These are phyloP conservation scores for Drosophila ficusphila DNA, from an alignment of 1,140 invertebrate genomes.

Conservation along the genomic window DNA sequence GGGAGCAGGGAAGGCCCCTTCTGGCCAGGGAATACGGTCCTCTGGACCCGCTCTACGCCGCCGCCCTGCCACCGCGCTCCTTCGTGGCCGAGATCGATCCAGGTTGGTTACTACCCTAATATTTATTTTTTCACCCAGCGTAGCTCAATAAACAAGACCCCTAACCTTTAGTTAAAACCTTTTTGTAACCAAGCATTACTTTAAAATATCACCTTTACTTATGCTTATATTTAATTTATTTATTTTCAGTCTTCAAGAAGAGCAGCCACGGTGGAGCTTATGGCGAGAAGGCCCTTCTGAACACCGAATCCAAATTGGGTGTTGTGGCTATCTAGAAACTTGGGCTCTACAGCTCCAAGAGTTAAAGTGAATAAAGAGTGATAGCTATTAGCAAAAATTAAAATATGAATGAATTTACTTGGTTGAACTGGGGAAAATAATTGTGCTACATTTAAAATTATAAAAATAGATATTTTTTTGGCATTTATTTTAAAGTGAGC, in stretches of 20 bases:
- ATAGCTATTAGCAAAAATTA: slow-evolving; percentile 56
- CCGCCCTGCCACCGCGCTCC: slow-evolving; percentile 72
- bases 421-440: not conserved
- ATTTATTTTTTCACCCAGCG: no score
- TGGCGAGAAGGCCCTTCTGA: slow-evolving; percentile 41
- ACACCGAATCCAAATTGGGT: slow-evolving; percentile 60
- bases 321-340: slow-evolving; percentile 55
- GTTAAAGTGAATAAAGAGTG: slow-evolving; percentile 77
- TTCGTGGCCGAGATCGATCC: slow-evolving; percentile 79
- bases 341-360: slow-evolving; percentile 31
- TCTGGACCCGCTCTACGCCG: slow-evolving; percentile 69
- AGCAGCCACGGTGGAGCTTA: slow-evolving; percentile 61
- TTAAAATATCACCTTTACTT: slow-evolving; percentile 18
- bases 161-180: no score
- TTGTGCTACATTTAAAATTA: not conserved
- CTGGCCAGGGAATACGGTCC: slow-evolving; percentile 61
- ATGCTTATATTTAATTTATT: not conserved
- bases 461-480: no score
- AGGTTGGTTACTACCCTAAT: slow-evolving; percentile 41
- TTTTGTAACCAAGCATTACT: no score
- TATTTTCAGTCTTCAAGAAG: slow-evolving; percentile 62
- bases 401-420: not conserved
- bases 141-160: no score
- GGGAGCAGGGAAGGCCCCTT: slow-evolving; percentile 71
- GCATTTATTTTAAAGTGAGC: no score